Evolutionary conservation across 2,797 vertebrate species (phyloP).

Genomic region (Gallinago solitaria): DNA sequence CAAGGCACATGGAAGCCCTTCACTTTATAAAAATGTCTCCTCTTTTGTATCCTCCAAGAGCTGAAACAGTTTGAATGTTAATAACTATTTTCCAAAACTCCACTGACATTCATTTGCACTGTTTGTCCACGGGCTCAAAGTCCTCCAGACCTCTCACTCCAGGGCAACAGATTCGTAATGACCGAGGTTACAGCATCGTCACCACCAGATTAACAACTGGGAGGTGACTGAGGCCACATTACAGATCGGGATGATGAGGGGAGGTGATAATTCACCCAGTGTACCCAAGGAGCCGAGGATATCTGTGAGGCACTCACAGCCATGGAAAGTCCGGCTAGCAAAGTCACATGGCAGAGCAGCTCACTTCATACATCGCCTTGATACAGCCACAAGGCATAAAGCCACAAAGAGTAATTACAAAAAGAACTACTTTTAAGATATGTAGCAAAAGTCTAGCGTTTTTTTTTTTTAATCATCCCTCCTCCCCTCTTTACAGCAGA

Average conservation of each 20-base stretch:
- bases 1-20: not conserved
- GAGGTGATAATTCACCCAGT: not conserved
- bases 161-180: not conserved
- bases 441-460: not conserved
- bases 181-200: not conserved
- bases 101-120: not conserved
- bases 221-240: not conserved
- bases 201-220: not conserved
- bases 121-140: not conserved
- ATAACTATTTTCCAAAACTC: not conserved
- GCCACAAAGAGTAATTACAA: not conserved
- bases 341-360: not conserved
- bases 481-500: not conserved
- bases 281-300: not conserved
- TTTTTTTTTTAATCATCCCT: not conserved
- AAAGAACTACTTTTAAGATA: not conserved
- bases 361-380: not conserved
- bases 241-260: rapidly evolving
- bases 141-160: not conserved
- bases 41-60: not conserved
- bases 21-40: not conserved
- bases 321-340: not conserved
- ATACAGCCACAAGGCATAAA: not conserved
- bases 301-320: not conserved
- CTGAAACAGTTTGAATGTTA: not conserved